Conservation (phyloP, 2,888 invertebrate genomes). For the Synergus umbraculus region DNA sequence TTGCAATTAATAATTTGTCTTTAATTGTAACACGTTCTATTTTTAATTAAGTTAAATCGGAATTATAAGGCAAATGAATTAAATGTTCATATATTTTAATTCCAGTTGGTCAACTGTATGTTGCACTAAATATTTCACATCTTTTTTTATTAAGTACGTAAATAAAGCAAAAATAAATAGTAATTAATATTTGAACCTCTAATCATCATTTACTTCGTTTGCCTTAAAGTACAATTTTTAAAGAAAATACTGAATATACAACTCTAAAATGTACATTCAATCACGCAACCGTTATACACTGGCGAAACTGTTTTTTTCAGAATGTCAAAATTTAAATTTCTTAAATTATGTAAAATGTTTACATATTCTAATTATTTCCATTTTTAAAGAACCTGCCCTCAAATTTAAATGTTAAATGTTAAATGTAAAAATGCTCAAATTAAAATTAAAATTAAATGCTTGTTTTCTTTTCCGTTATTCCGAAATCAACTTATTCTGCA, state of each 20-base stretch:
- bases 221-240: not conserved
- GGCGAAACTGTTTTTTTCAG: not conserved
- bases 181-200: too few relatives aligned
- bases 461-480: not conserved
- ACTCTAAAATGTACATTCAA: not conserved
- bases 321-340: not conserved
- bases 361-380: not conserved
- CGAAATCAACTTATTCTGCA: constrained; percentile 16
- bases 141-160: too few relatives aligned
- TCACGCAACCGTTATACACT: constrained; percentile 1
- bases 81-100: too few relatives aligned
- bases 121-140: too few relatives aligned
- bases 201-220: too few relatives aligned
- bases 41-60: not conserved
- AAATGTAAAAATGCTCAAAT: not conserved
- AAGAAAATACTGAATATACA: not conserved
- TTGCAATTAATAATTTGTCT: not conserved
- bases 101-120: too few relatives aligned
- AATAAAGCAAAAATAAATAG: too few relatives aligned
- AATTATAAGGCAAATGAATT: not conserved
- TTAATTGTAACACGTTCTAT: not conserved
- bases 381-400: not conserved
- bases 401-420: not conserved
- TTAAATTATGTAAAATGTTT: not conserved
- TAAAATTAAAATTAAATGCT: too few relatives aligned